Evolutionary conservation across 2,888 invertebrate genomes (phyloP).

Genomic region (Coecobrya sp.): DNA sequence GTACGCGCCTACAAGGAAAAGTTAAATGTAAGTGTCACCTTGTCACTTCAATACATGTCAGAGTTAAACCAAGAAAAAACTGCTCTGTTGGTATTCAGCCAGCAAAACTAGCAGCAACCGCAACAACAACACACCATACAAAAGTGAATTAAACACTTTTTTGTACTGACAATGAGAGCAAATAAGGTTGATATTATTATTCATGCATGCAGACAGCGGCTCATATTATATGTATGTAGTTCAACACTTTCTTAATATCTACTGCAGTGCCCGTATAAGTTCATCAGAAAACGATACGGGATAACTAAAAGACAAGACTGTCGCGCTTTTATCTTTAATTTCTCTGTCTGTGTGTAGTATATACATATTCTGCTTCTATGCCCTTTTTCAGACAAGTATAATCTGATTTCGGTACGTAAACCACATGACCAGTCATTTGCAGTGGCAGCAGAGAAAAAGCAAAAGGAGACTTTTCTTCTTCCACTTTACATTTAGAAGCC

Average conservation of each 20-base stretch:
- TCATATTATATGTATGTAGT: not conserved
- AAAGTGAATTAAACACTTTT: constrained; percentile 6
- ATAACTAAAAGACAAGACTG: constrained; percentile 9
- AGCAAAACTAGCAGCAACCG: not conserved
- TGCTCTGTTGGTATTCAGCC: constrained; percentile 15
- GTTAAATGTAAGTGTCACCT: constrained; percentile 17
- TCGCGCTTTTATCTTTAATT: not conserved
- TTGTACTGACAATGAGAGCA: not conserved
- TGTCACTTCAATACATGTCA: constrained; percentile 24
- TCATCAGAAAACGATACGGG: not conserved
- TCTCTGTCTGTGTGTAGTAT: not conserved
- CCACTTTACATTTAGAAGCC: not conserved
- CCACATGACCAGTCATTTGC: constrained; percentile 65
- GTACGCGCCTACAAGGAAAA: not conserved
- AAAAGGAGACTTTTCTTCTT: not conserved
- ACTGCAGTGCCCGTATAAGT: not conserved
- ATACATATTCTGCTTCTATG: constrained; percentile 17
- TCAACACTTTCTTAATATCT: no score
- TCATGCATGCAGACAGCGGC: not conserved
- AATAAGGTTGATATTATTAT: not conserved
- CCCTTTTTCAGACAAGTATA: constrained; percentile 47
- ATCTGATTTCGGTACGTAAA: constrained; percentile 71
- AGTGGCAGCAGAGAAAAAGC: constrained; percentile 3
- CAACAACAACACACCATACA: not conserved
- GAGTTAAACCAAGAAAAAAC: constrained; percentile 9